Evolutionary conservation across 2,888 invertebrate species (phyloP).

Genomic region (Hoplodrina ambigua): DNA sequence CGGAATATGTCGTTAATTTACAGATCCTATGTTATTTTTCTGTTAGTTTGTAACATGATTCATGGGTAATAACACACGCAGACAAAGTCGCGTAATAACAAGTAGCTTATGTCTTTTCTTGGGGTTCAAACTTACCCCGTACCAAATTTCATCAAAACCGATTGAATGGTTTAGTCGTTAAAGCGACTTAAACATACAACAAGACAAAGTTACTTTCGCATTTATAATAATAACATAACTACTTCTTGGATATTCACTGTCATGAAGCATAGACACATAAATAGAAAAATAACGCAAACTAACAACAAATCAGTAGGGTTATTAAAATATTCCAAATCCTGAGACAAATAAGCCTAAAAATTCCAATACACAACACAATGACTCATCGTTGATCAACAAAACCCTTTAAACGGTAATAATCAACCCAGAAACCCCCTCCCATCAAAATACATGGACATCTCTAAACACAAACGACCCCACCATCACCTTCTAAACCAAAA

Average conservation of each 20-base stretch:
- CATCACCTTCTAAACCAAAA: constrained; percentile 41
- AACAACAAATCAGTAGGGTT: no score
- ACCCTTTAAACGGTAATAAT: constrained; percentile 15
- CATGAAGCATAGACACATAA: not conserved
- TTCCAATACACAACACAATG: not conserved
- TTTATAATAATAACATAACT: no score
- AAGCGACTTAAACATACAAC: no score
- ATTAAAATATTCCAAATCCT: not conserved
- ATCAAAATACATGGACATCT: constrained; percentile 13
- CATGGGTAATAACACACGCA: no score
- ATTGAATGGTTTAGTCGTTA: no score
- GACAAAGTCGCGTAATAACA: no score
- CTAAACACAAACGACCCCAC: constrained; percentile 33
- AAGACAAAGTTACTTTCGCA: no score
- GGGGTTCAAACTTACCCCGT: no score
- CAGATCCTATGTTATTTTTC: not conserved
- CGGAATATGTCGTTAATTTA: constrained; percentile 5
- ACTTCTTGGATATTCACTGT: no score
- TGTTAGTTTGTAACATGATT: not conserved
- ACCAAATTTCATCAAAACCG: no score
- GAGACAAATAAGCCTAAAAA: not conserved
- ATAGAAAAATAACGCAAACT: not conserved
- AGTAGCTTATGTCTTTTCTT: no score
- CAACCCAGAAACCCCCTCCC: constrained; percentile 9
- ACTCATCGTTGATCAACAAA: constrained; percentile 2